Base-by-base conservation (phyloP, 2,888 invertebrate species). In the Hoplodrina blanda region DNA sequence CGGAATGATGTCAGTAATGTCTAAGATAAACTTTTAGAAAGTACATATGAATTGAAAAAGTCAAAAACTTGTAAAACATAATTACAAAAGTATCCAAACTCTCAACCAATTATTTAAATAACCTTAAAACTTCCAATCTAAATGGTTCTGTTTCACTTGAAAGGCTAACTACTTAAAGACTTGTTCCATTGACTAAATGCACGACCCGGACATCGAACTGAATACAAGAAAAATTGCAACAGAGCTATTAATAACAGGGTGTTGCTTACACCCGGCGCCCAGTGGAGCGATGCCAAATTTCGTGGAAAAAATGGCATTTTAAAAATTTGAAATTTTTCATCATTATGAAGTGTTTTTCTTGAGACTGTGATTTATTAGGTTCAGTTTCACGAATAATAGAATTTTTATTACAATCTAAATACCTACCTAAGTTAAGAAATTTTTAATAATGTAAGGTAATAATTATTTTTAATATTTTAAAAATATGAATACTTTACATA, bases 271-370 rank as follows among this genome's bases (percentile, higher is more conserved):
- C 62, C 76, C 76, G 83, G 80, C 61, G 71, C 75, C 76, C 78
- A 71, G 75, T 83, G 86, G 80, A 79, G 54, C 69, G 55, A 62
- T 66, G 86, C 86, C 86, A 86, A 82, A 78, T 65, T 67, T 60
- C n/a, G 37, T 30, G 19, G 54, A 69, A 73, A 76, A 82, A 83
- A 76, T 61, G n/a, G 37, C 63, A 50, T 62, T 70, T 77, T 63
- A 63, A 62, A 64, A 54, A 33, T 67, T 54, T 8, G 25, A 54
- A 63, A 50, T 62, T 69, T 63, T 61, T 61, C 53, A 30, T 33
- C 15, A 7, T 0, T 2, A 46, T 41, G n/a, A 55, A 55, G 25
- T 62, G 30, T 50, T 78, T 75, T 59, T 11, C 41, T 56, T 41
- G 19, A 25, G 25, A 56, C 5, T 49, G 19, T 61, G 59, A 77